Evolutionary conservation across 1,140 invertebrate genomes (phyloP).

Genomic region (Odontomachus brunneus): DNA sequence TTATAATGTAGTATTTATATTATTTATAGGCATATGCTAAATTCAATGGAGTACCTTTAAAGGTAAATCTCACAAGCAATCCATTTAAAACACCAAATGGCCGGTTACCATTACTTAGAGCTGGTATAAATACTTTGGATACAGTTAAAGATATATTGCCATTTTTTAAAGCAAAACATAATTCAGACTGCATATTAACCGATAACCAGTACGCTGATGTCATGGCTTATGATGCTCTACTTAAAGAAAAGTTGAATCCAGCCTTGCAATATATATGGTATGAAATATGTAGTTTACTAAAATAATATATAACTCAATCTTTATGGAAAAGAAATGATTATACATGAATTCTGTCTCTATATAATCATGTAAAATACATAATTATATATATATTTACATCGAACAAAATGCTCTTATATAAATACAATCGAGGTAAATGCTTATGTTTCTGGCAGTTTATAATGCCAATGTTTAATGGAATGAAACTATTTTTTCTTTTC

Average conservation of each 20-base stretch:
- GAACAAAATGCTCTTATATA: too few species aligned
- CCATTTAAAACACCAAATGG: slow-evolving; percentile 89
- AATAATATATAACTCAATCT: slow-evolving; percentile 1
- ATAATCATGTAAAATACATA: too few species aligned
- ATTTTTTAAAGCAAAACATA: slow-evolving; percentile 87
- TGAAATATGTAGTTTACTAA: slow-evolving; percentile 2
- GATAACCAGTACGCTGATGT: slow-evolving; percentile 77
- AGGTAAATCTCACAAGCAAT: slow-evolving; percentile 89
- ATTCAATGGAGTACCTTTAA: slow-evolving; percentile 90
- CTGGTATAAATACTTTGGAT: slow-evolving; percentile 86
- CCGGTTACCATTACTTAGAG: slow-evolving; percentile 89
- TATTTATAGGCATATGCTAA: slow-evolving; percentile 89
- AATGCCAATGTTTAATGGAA: too few species aligned
- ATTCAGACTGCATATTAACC: slow-evolving; percentile 81
- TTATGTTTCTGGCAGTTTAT: too few species aligned
- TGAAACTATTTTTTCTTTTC: too few species aligned
- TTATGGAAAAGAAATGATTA: too few species aligned
- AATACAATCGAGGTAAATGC: too few species aligned
- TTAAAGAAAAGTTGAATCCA: slow-evolving; percentile 80
- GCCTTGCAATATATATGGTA: slow-evolving; percentile 83
- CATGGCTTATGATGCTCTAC: slow-evolving; percentile 77
- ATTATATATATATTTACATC: too few species aligned
- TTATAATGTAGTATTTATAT: slow-evolving; percentile 29
- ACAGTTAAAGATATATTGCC: slow-evolving; percentile 88
- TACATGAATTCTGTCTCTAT: too few species aligned